Conservation (phyloP, 2,888 invertebrate genomes). For the Rhogogaster chlorosoma region DNA sequence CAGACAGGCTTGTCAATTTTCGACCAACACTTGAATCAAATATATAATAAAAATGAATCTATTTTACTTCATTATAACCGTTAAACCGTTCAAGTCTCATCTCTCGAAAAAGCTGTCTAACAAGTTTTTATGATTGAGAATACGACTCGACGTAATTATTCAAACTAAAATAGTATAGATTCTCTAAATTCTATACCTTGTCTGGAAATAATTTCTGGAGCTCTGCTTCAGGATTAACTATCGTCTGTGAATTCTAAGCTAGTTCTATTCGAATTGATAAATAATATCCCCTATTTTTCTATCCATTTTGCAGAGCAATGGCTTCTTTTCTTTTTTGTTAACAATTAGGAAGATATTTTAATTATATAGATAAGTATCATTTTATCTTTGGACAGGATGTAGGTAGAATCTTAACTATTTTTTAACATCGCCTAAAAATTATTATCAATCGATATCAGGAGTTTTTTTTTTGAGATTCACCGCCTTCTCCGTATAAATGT, state of each 20-base stretch:
- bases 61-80: neutral
- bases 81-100: neutral
- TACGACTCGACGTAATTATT: neutral
- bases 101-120: neutral
- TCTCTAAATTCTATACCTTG: neutral
- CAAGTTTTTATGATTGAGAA: neutral
- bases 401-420: neutral
- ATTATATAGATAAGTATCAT: neutral
- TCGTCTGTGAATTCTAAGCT: neutral
- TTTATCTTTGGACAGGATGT: constrained; percentile 20
- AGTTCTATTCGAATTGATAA: neutral
- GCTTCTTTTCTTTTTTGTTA: neutral
- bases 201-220: neutral
- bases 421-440: neutral
- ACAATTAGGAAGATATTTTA: neutral
- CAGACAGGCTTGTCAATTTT: neutral
- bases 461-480: neutral
- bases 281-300: neutral
- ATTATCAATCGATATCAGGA: neutral
- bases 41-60: neutral
- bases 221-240: neutral
- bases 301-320: neutral
- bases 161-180: neutral
- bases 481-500: neutral
- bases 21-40: neutral